Evolutionary conservation across 2,888 invertebrate genomes (phyloP), one percentile per base, ranked within the genome.

Genomic region (Tortrix viridana): DNA sequence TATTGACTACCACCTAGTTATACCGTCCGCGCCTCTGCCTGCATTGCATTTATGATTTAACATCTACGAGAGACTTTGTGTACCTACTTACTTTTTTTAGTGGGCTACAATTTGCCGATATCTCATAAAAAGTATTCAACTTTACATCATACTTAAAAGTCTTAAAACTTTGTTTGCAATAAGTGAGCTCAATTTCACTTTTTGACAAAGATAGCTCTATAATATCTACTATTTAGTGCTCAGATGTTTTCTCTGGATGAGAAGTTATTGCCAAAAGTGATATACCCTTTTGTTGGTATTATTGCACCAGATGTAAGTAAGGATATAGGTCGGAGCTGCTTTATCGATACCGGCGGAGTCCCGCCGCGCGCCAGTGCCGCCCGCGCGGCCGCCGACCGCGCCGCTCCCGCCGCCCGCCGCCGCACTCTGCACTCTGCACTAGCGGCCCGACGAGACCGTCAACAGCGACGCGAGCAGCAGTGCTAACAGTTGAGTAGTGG

Each of bases 321-420:
- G n/a, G 41, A 41, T 41, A 41, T 41, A 41, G 41, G 41, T 48
- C 23, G 23, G n/a, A 5, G 48, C 19, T 20, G 52, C 52, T 20
- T 38, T 60, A 54, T 56, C 41, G 48, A 49, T 63, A 53, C 18
- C 43, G 19, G 1, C 12, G 26, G 9, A 38, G 53, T 32, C 54
- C 38, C 60, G 46, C 59, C 57, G 26, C 56, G 43, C 46, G 60
- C 48, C 62, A 53, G 65, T 38, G 38, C 60, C 22, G 63, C 65
- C 60, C 63, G 60, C 60, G 71, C 71, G 59, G 66, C 66, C 41
- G 41, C 26, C n/a, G 54, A 16, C 41, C 26, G 48, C 26, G 19
- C 6, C 41, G 48, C 57, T n/a, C 12, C 23, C 7, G 23, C 0
- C 47, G 16, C 7, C 12, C 12, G 4, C 32, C 32, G 32, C 32